Evolutionary conservation across 2,888 invertebrate species (phyloP), one percentile per base, ranked within the genome.

Genomic region (Horisme vitalbata): DNA sequence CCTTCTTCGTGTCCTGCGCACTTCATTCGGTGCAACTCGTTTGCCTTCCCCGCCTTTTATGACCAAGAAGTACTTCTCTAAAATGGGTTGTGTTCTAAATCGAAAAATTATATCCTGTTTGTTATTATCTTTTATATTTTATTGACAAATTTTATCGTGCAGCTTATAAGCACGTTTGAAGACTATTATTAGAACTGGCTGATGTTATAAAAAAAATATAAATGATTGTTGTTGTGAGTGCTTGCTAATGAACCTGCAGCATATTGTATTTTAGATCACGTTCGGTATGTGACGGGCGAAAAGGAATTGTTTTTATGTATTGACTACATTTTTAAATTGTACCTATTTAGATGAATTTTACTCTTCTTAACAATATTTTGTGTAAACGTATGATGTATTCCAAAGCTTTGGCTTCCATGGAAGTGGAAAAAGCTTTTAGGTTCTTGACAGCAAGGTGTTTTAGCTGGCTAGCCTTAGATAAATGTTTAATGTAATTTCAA

Each of bases 31-130:
- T 48, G 47, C 41, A 46, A 49, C 37, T 57, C 57, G 14, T 56
- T 56, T 43, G 49, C 64, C 62, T 70, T 59, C 65, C 72, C 49
- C 61, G 61, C 57, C 43, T 65, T 58, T 69, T 72, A 72, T 75
- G 73, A 77, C 68, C 41, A 47, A 37, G 57, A 63, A 59, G 57
- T 52, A 52, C 59, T 55, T 47, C 41, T 56, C 31, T 57, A 46
- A 52, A 52, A 35, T 52, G 41, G 58, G 53, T 55, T 63, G 59
- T 62, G 55, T 51, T 43, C 12, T 32, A 52, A 28, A 46, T 35
- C 34, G 33, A 41, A 39, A 14, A 37, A 20, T 24, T 27, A 34
- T 33, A 15, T 23, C 26, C 13, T 31, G 26, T 44, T 41, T 36
- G 47, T 50, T 31, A 11, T 34, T 28, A 30, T 41, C 39, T 43